Base-by-base conservation (phyloP, 2,888 invertebrate species). In the Pteria penguin region DNA sequence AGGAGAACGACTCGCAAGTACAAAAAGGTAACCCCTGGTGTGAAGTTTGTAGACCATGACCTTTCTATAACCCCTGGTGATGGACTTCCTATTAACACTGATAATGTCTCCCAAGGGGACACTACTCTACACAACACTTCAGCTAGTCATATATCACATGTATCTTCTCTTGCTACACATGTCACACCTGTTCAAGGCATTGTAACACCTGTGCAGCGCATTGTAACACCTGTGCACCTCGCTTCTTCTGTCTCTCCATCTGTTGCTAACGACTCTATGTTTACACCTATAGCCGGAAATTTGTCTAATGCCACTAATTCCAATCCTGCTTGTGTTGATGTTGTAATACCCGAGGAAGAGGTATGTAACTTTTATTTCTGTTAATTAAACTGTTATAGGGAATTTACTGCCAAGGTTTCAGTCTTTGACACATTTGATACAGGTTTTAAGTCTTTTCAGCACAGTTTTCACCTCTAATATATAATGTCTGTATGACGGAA, bases 1-100 rank as follows among this genome's bases (percentile, higher is more conserved):
- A 72, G 78, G 62, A 57, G 63, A 73, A 63, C 58, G 33, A 67
- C 60, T 29, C 33, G 70, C 31, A 75, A 75, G 58, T 77, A 77
- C 61, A 73, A 68, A 77, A 77, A 77, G 76, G 76, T 77, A 77
- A 77, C 72, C 57, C 68, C 55, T 26, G 63, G 60, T 45, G 69
- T 55, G 60, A 71, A 75, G 66, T 66, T 55, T 58, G 33, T 32
- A 33, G 62, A 68, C 57, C 29, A 68, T 22, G 32, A 68, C 31
- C 32, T 57, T 24, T 68, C 68, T 52, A 24, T 68, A n/a, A 68
- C 68, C 65, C 29, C 27, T 24, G 61, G 70, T 70, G 63, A 63
- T 69, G 70, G 60, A 68, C 27, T 32, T 18, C 36, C 29, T 67
- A 55, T 26, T 55, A 32, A 57, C 26, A 32, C 61, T 29, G 67